Conservation (phyloP, 2,888 invertebrate species). For the Tiliacea aurago region DNA sequence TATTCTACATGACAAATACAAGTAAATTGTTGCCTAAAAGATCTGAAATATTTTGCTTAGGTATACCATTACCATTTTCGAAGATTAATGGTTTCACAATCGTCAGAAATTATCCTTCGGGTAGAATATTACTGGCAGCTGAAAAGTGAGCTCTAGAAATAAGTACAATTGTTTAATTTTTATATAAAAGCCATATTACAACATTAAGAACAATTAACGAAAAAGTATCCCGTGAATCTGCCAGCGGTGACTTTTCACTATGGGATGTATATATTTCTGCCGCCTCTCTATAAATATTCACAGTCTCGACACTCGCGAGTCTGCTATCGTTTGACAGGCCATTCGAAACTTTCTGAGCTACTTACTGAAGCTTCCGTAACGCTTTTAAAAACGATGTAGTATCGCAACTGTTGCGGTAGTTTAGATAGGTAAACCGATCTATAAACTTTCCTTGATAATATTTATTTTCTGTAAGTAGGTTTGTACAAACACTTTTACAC, state of each 20-base stretch:
- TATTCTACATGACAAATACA: constrained; percentile 2
- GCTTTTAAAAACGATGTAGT: constrained; percentile 21
- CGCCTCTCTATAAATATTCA: constrained; percentile 74
- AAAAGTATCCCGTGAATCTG: constrained; percentile 6
- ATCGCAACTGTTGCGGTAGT: constrained; percentile 19
- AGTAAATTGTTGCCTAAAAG: not conserved
- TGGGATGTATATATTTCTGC: constrained; percentile 37
- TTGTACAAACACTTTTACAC: too few species aligned
- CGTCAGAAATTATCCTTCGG: not conserved
- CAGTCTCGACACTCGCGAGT: constrained; percentile 60
- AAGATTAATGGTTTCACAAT: not conserved
- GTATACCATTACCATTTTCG: not conserved
- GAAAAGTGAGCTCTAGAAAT: not conserved
- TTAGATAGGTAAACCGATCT: not conserved
- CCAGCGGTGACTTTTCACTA: constrained; percentile 41
- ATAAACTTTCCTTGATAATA: constrained; percentile 9
- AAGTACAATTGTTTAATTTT: not conserved
- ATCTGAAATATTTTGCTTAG: not conserved
- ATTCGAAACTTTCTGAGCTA: constrained; percentile 51
- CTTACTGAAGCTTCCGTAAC: constrained; percentile 34
- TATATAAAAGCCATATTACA: not conserved
- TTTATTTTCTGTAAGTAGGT: too few species aligned
- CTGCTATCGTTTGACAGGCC: constrained; percentile 66
- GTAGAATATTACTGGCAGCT: not conserved
- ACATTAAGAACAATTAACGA: constrained; percentile 16